Evolutionary conservation across 2,888 invertebrate species (phyloP).

Genomic region (Cephus pygmeus): DNA sequence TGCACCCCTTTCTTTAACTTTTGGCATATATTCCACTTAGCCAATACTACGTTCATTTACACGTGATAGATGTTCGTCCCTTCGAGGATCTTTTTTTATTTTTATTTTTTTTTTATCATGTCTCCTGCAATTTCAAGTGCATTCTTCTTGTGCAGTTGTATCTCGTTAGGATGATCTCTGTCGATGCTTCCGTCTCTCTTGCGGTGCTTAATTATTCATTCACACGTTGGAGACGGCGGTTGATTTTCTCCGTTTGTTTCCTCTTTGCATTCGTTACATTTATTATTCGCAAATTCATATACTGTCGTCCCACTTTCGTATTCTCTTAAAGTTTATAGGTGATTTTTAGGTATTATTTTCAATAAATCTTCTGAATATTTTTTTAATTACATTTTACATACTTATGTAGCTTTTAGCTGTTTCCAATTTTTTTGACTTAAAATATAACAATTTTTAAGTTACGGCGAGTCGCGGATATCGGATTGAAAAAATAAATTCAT

Average conservation of each 20-base stretch:
- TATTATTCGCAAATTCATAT: background rate
- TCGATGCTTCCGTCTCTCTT: background rate
- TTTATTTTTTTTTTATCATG: background rate
- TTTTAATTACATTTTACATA: too few relatives aligned
- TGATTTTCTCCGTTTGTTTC: background rate
- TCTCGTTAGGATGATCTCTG: background rate
- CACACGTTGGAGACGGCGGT: background rate
- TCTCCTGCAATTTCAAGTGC: background rate
- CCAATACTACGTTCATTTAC: background rate
- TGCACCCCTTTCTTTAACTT: background rate
- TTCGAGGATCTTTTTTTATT: background rate
- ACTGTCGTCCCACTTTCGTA: background rate
- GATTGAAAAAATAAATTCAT: too few relatives aligned
- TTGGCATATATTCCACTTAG: background rate
- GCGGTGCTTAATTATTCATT: background rate
- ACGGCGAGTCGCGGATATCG: too few relatives aligned
- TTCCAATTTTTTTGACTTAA: too few relatives aligned
- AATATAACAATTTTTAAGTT: too few relatives aligned
- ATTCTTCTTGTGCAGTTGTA: background rate
- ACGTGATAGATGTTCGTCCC: background rate
- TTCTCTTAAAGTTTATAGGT: background rate
- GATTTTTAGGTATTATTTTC: too few relatives aligned
- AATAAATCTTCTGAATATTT: too few relatives aligned
- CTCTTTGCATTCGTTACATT: background rate
- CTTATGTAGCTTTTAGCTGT: too few relatives aligned